phyloP scores from a whole-genome alignment of 1,140 invertebrate species.

The Drosophila sturtevanti region DNA sequence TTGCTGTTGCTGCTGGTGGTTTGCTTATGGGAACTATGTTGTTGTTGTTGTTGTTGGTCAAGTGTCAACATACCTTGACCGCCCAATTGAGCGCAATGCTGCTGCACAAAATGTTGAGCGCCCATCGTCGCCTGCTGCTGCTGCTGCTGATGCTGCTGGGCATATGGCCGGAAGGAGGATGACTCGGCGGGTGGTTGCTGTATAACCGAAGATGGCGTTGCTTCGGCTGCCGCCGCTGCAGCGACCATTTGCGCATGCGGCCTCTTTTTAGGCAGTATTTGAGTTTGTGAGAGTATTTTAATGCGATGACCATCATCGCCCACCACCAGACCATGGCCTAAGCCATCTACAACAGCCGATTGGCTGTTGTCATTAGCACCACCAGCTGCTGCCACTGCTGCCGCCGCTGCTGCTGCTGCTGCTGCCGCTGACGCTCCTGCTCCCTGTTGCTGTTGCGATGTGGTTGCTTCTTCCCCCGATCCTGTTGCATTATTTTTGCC shows the following conservation, averaged over 20 bases:
- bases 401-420: conserved; percentile 28
- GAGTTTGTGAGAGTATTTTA: conserved; percentile 82
- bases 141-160: conserved; percentile 68
- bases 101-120: conserved; percentile 70
- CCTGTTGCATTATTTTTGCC: conserved; percentile 39
- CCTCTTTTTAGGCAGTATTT: conserved; percentile 80
- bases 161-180: conserved; percentile 77
- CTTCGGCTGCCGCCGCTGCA: conserved; percentile 70
- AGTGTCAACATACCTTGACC: conserved; percentile 81
- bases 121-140: conserved; percentile 50
- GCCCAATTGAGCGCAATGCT: conserved; percentile 73
- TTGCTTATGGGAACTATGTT: conserved; percentile 79
- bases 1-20: conserved; percentile 72
- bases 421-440: conserved; percentile 58
- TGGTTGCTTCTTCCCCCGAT: conserved; percentile 54
- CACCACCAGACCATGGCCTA: conserved; percentile 38
- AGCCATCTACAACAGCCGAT: conserved; percentile 15
- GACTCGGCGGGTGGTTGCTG: conserved; percentile 72
- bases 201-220: conserved; percentile 68
- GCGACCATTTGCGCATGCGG: conserved; percentile 80
- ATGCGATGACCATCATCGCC: conserved; percentile 81
- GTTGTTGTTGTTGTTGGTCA: conserved; percentile 65
- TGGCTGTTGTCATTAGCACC: conserved; percentile 19
- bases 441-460: conserved; percentile 56
- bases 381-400: conserved; percentile 16